Base-by-base conservation (phyloP, 1,140 invertebrate genomes). In the Drosophila asahinai region DNA sequence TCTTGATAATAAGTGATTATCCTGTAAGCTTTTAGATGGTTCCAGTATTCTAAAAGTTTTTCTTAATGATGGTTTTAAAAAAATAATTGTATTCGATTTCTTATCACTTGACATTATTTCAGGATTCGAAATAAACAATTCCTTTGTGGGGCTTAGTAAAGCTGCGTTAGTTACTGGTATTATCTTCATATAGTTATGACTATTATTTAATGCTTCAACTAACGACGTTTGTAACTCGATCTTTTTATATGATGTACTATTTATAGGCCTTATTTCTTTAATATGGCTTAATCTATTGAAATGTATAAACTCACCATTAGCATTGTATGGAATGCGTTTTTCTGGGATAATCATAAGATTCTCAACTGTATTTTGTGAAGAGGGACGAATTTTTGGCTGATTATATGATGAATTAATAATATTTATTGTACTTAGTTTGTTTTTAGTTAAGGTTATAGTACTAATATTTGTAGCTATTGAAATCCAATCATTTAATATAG, bases 21-120 rank as follows among this genome's bases (percentile, higher is more conserved):
- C 8, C 8, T 45, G 36, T 9, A 47, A 15, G n/a, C 22, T 54
- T 47, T 68, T 38, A 22, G 64, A 71, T 6, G 67, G 67, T 22
- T 71, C 49, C 15, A 71, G 14, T 17, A 52, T 38, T 27, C 45
- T 52, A 3, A 36, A 8, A n/a, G 42, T 12, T 14, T 38, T 15
- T 11, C 19, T 36, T 42, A 27, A 6, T 25, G 19, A 25, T 38
- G 36, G 14, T 17, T 36, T 12, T n/a, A 30, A 11, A 8, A 11
- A 25, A 40, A 9, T 14, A 42, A 4, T 14, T 30, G 14, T 15
- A 25, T 40, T 22, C 40, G 2, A 27, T 36, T 11, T 15, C 14
- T 33, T n/a, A 36, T 12, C 33, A 19, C 17, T 55, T 2, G 52
- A 33, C 12, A 22, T 19, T 15, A 15, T 8, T 15, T 22, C 3